Percentiles rank a stretch among this genome's conserved stretches.
These are phyloP conservation scores for Chondrosia reniformis DNA, from an alignment of 37 sponge, comb jelly and placozoan species.

Conservation along the genomic window DNA sequence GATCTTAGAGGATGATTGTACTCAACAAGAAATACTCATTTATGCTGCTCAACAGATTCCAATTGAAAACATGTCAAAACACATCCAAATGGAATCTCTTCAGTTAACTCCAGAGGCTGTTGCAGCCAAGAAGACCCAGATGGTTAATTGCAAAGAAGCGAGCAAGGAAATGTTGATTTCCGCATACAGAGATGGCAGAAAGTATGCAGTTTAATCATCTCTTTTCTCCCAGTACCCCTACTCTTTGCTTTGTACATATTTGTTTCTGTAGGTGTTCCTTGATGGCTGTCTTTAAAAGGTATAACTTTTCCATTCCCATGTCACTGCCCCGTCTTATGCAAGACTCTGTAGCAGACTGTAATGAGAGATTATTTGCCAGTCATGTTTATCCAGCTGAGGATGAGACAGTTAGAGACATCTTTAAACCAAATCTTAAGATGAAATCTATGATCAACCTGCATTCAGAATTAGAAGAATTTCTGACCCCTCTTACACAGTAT, in stretches of 20 bases:
- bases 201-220: no score
- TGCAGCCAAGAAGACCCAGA: neutral
- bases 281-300: neutral
- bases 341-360: neutral
- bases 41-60: neutral
- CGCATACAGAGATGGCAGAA: no score
- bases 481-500: constrained; percentile 28
- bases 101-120: neutral
- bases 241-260: no score
- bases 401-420: neutral
- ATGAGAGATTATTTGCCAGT: neutral
- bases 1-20: neutral
- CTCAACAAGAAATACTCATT: neutral
- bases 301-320: neutral
- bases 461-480: constrained; percentile 3
- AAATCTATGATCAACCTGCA: constrained; percentile 21
- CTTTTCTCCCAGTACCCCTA: no score
- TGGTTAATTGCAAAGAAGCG: neutral
- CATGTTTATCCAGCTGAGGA: neutral
- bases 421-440: neutral
- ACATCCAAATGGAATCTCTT: neutral
- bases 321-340: neutral
- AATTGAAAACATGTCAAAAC: neutral
- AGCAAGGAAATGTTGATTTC: neutral
- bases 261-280: constrained; percentile 12